Evolutionary conservation across 2,113 vertebrate genomes (phyloP), one percentile per base, ranked within the genome.

Genomic region (Gadus chalcogrammus): DNA sequence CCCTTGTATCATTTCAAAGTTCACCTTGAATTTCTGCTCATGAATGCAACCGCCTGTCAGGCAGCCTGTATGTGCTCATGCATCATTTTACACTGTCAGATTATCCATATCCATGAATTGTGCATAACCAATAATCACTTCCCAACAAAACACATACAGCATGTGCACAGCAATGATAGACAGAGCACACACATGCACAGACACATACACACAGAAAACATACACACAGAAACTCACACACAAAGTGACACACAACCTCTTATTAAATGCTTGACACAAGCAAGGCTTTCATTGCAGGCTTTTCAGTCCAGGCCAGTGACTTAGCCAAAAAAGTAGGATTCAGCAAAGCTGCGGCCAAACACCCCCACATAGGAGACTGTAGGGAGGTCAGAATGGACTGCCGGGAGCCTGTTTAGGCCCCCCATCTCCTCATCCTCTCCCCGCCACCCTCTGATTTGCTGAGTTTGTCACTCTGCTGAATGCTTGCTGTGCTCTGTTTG

Each of bases 341-440:
- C 20, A 65, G 42, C n/a, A 28, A 1, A 74, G 71, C 69, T 72
- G 71, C 6, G 63, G 5, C 64, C 31, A 52, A 61, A 71, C 70
- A 24, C 18, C 65, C 56, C 55, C 63, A 62, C 31, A 59, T 64
- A 69, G 27, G 65, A 74, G 63, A 63, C n/a, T 2, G 38, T 61
- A 65, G 58, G 74, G 74, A 72, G 72, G 77, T 73, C 71, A 72
- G 61, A 76, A 35, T 81, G 62, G 67, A 79, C 69, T 65, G 65
- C 68, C 68, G 38, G 65, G 42, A 56, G 42, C 58, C 27, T 75
- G 65, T 76, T 77, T 69, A 70, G 63, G 53, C 6, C 59, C 18
- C 42, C 9, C 42, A 9, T 13, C 9, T 18, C n/a, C 9, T 48
- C 64, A 35, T 35, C 31, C 53, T 55, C 16, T 55, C 55, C n/a